A percentile compares a stretch with the other conserved stretches of the same genome.
phyloP scores from a whole-genome alignment of 1,140 invertebrate genomes.

The Drosophila kohkoa region DNA sequence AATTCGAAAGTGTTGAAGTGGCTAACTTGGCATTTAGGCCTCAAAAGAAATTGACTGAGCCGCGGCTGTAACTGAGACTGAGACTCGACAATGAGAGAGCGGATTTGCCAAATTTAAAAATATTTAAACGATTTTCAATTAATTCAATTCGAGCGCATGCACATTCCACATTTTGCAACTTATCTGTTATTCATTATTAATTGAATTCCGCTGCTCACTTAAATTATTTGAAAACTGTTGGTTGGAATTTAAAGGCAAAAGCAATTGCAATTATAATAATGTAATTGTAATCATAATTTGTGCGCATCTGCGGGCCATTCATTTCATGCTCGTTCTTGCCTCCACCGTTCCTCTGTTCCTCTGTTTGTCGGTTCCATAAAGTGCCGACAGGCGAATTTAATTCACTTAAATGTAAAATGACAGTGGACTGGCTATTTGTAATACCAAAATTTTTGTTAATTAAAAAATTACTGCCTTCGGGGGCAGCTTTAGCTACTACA shows the following conservation, averaged over 20 bases:
- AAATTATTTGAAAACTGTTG: conserved; percentile 20
- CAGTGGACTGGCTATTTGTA: conserved; percentile 33
- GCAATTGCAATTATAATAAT: conserved; percentile 59
- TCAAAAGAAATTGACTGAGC: background rate
- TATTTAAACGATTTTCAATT: conserved; percentile 12
- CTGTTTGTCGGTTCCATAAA: background rate
- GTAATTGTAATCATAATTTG: conserved; percentile 61
- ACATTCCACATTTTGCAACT: background rate
- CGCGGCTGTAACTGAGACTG: background rate
- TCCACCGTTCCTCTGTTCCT: background rate
- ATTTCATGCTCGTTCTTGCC: conserved; percentile 49
- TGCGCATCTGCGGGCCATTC: conserved; percentile 51
- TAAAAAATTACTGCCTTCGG: conserved; percentile 57
- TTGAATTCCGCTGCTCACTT: background rate
- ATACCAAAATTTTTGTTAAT: conserved; percentile 66
- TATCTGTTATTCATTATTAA: background rate
- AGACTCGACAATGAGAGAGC: background rate
- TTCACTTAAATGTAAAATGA: conserved; percentile 68
- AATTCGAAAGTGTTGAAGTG: conserved; percentile 43
- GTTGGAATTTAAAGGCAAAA: background rate
- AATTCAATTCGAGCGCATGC: background rate
- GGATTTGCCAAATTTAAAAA: conserved; percentile 4
- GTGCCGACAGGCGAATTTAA: conserved; percentile 66
- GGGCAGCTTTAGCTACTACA: background rate
- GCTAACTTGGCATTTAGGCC: conserved; percentile 21